Base-by-base conservation (phyloP, 2,888 invertebrate species). In the Gerosis bhagava region DNA sequence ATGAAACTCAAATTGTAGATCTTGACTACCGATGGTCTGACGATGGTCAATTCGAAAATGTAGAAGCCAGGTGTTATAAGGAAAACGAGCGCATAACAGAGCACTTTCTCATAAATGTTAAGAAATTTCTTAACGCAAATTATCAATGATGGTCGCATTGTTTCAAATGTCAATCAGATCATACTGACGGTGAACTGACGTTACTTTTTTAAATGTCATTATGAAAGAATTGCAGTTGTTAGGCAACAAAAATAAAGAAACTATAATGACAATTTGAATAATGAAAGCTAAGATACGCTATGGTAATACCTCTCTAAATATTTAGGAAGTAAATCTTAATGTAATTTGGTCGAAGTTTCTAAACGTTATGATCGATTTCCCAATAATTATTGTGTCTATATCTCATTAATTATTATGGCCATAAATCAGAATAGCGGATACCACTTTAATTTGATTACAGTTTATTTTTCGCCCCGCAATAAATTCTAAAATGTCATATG, bases 61-160 rank as follows among this genome's bases (percentile, higher is more conserved):
- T 69, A 75, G 17, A 68, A 70, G 3, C 65, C 65, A 0, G 82
- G 82, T 1, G 73, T 70, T 8, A 76, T 43, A 1, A 77, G 7
- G 15, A 70, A 63, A 1, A 71, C 55, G 2, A 74, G 57, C 0
- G 50, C 10, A 25, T 62, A 67, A 41, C 68, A 71, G 60, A 55
- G 0, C 41, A 19, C 51, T 59, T 74, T 57, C 66, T 65, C 56
- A 5, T 49, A 31, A 10, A 49, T 17, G 15, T 32, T 22, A 15
- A 2, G 34, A 8, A 41, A 45, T 42, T 29, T 50, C n/a, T 35
- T 46, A 3, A 28, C 16, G 16, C 34, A 21, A 34, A 26, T 26
- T 28, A 32, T 13, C 4, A 41, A 5, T 5, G 22, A 13, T 17
- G 32, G 32, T 13, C 32, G 7, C 53, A 55, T 53, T 11, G 19